Percentiles rank a stretch among this genome's conserved stretches.
Evolutionary conservation across 2,113 vertebrate genomes (phyloP).

Genomic region (Meleagris gallopavo): DNA sequence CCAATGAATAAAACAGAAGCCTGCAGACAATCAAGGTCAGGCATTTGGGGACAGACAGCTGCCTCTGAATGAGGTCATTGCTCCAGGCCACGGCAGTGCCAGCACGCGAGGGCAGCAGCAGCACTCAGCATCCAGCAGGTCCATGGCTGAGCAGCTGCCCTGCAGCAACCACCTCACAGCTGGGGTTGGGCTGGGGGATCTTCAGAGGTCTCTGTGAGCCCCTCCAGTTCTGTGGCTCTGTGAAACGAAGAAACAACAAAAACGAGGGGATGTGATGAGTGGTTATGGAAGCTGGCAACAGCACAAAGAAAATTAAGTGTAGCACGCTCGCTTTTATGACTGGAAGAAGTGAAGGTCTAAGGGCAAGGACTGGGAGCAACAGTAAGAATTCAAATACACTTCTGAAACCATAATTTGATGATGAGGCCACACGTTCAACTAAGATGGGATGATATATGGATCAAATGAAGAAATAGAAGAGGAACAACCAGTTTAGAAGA

Average conservation of each 20-base stretch:
- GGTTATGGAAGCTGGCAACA: neutral
- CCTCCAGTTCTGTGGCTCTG: too few relatives aligned
- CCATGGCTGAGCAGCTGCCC: too few relatives aligned
- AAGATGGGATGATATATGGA: neutral
- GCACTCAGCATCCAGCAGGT: neutral
- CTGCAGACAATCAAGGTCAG: conserved; percentile 32
- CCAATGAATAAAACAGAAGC: neutral
- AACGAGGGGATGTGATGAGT: neutral
- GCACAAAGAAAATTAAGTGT: neutral
- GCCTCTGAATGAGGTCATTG: conserved; percentile 20
- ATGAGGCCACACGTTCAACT: neutral
- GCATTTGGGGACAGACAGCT: neutral
- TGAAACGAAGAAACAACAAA: neutral
- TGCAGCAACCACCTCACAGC: too few relatives aligned
- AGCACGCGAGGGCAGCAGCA: neutral
- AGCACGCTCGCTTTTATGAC: neutral
- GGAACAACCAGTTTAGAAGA: too few relatives aligned
- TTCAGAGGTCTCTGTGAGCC: too few relatives aligned
- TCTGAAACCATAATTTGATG: neutral
- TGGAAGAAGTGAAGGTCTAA: neutral
- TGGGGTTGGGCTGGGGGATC: too few relatives aligned
- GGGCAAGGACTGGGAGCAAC: neutral
- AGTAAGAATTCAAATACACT: neutral
- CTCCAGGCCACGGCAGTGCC: neutral
- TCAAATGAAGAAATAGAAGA: neutral